Evolutionary conservation across 1,140 invertebrate genomes (phyloP).

Genomic region (Lamellibrachia luymesi): DNA sequence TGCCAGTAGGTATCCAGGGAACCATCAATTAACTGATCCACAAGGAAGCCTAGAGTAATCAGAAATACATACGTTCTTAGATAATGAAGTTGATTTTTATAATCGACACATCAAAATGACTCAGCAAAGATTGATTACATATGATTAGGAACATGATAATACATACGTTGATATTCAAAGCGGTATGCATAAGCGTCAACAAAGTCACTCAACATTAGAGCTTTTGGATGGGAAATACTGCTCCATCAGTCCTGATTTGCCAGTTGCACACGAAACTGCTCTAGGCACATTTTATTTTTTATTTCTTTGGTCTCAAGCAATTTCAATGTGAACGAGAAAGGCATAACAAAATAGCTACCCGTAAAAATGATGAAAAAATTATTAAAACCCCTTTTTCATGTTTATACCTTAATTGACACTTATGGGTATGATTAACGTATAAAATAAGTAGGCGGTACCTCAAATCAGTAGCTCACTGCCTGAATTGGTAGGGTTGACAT

Average conservation of each 20-base stretch:
- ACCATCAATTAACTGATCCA: constrained; percentile 93
- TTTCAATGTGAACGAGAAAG: no score
- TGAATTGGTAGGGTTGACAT: neutral
- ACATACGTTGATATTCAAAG: neutral
- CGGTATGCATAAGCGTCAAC: no score
- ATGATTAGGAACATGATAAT: neutral
- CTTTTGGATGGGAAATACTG: no score
- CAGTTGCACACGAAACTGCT: no score
- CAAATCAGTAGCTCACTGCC: neutral
- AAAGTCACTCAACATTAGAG: no score
- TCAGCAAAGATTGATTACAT: neutral
- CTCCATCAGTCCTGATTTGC: no score
- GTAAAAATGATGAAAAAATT: no score
- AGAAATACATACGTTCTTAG: constrained; percentile 13
- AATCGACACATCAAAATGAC: neutral
- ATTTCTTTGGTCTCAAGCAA: no score
- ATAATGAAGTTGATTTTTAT: neutral
- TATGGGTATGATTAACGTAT: neutral
- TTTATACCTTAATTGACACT: no score
- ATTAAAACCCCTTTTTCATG: no score
- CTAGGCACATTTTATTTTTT: no score
- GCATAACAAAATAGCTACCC: no score
- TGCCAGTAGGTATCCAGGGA: constrained; percentile 98
- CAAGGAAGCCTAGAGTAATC: constrained; percentile 80
- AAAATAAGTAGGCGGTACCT: neutral